Conservation (phyloP, 2,113 vertebrate species). For the Bos taurus region ARS-UCD2.0 NC_037330.1:50344501-50345000, state of each 20-base stretch:
- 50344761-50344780: neutral
- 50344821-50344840: neutral
- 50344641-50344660: neutral
- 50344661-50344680: neutral
- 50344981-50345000: neutral
- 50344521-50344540: neutral
- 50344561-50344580: neutral
- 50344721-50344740: neutral
- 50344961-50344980: neutral
- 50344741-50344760: neutral
- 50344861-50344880: neutral
- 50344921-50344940: neutral
- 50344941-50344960: neutral
- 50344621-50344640: neutral
- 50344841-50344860: neutral
- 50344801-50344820: neutral
- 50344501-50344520: neutral
- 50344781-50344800: conserved; percentile 28
- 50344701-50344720: neutral
- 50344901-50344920: conserved; percentile 20
- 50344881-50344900: neutral
- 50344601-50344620: neutral
- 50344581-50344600: neutral
- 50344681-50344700: neutral
- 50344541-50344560: neutral